Evolutionary conservation across 2,113 vertebrate genomes (phyloP).

Genomic region (Oreotrochilus melanogaster): DNA sequence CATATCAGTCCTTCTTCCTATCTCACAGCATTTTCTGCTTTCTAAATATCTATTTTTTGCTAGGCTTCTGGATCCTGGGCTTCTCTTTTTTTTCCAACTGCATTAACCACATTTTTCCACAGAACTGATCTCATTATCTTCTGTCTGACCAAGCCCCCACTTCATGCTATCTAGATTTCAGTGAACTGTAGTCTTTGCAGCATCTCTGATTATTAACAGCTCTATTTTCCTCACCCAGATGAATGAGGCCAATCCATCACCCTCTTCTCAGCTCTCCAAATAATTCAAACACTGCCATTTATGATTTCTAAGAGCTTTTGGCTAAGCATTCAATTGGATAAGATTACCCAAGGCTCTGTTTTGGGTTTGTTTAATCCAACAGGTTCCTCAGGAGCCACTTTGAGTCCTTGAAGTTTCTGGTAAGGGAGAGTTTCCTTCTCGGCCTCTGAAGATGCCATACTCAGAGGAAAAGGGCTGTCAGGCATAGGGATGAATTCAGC

Average conservation of each 20-base stretch:
- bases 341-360: conserved; percentile 74
- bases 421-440: conserved; percentile 82
- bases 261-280: not conserved
- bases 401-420: conserved; percentile 89
- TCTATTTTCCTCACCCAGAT: not conserved
- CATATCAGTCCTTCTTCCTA: not conserved
- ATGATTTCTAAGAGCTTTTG: not conserved
- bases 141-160: not conserved
- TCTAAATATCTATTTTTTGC: not conserved
- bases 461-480: conserved; percentile 77
- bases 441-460: conserved; percentile 76
- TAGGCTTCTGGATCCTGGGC: not conserved
- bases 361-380: conserved; percentile 59
- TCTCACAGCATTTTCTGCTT: not conserved
- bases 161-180: not conserved
- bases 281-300: not conserved
- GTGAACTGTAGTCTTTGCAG: not conserved
- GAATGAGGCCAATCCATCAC: not conserved
- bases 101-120: not conserved
- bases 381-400: conserved; percentile 81
- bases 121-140: not conserved
- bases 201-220: not conserved
- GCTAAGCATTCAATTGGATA: not conserved
- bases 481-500: conserved; percentile 98
- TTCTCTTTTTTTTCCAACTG: not conserved